Percentiles rank a stretch among this genome's conserved stretches.
Conservation (phyloP, 2,888 invertebrate genomes). For the Tanytarsus gracilentus region DNA sequence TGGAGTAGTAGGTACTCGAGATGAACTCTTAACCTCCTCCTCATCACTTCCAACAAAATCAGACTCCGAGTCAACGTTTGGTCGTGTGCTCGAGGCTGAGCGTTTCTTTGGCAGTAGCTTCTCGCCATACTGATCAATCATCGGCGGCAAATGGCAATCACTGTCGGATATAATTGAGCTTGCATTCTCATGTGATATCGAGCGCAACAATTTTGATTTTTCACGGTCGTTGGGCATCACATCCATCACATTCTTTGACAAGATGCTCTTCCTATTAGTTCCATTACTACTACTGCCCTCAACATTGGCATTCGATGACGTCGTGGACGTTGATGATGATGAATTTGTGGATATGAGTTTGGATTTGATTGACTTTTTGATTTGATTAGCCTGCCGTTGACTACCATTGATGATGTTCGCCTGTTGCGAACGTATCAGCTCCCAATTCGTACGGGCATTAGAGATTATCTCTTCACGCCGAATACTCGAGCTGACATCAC, state of each 20-base stretch:
- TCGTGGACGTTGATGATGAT: slow-evolving; percentile 36
- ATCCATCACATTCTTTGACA: slow-evolving; percentile 31
- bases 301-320: slow-evolving; percentile 27
- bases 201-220: slow-evolving; percentile 22
- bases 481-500: slow-evolving; percentile 48
- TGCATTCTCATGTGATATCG: slow-evolving; percentile 30
- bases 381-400: slow-evolving; percentile 31
- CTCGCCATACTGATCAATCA: slow-evolving; percentile 55
- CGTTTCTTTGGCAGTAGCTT: slow-evolving; percentile 32
- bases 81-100: slow-evolving; percentile 62
- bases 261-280: slow-evolving; percentile 26
- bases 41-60: slow-evolving; percentile 48
- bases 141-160: slow-evolving; percentile 56
- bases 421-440: slow-evolving; percentile 59
- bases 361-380: slow-evolving; percentile 46
- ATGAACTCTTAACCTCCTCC: slow-evolving; percentile 34
- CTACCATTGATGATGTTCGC: slow-evolving; percentile 13
- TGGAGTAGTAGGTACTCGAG: slow-evolving; percentile 17
- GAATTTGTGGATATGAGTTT: slow-evolving; percentile 40
- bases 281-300: slow-evolving; percentile 31
- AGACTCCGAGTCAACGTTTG: slow-evolving; percentile 58
- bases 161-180: slow-evolving; percentile 4
- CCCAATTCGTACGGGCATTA: slow-evolving; percentile 82
- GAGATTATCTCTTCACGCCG: slow-evolving; percentile 75
- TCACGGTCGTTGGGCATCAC: not conserved